Percentiles rank a stretch among this genome's conserved stretches.
Conservation (phyloP, 2,113 vertebrate genomes). For the Ptilonorhynchus violaceus region DNA sequence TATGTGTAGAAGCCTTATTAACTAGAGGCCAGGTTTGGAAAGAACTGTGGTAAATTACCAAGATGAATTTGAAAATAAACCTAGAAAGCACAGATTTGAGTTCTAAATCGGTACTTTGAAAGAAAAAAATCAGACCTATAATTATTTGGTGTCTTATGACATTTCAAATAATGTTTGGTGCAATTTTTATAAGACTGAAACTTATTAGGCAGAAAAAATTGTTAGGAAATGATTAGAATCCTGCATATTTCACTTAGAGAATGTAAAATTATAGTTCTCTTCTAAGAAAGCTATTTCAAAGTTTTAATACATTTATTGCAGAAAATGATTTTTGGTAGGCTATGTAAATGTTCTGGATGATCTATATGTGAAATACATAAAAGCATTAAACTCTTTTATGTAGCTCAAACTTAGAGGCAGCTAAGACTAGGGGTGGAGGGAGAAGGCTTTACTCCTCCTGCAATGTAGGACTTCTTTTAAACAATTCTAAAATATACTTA, state of each 20-base stretch:
- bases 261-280: no score
- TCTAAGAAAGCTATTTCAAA: no score
- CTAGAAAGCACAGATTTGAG: neutral
- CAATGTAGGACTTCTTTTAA: neutral
- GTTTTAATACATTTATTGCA: neutral
- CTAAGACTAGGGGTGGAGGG: neutral
- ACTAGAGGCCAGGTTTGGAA: neutral
- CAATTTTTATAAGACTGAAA: neutral
- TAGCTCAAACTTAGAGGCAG: neutral
- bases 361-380: neutral
- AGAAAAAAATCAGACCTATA: neutral
- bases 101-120: neutral
- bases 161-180: neutral
- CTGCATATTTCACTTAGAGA: neutral
- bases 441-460: neutral
- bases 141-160: neutral
- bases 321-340: conserved; percentile 11
- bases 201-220: neutral
- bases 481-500: neutral
- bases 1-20: conserved; percentile 40
- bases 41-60: conserved; percentile 9
- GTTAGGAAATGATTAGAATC: neutral
- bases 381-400: neutral
- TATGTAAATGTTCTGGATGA: conserved; percentile 27
- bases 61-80: conserved; percentile 2